A percentile compares a stretch with the other conserved stretches of the same genome.
Conservation (phyloP, 2,888 invertebrate species). For the Rhorus exstirpatorius region DNA sequence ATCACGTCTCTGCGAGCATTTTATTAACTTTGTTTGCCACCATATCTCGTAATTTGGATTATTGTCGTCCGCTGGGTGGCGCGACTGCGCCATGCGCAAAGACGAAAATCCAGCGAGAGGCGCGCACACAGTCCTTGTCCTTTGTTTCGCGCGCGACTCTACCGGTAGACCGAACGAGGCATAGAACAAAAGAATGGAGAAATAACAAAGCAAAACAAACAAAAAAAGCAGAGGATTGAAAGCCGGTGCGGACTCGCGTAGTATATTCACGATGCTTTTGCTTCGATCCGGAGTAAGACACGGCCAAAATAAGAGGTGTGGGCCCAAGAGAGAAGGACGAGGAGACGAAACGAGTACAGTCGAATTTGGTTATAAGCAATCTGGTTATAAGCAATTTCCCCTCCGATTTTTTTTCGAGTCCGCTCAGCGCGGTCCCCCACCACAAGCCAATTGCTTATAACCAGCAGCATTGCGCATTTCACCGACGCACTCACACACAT, state of each 20-base stretch:
- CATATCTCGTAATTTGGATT: not conserved
- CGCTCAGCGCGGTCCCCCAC: too few relatives aligned
- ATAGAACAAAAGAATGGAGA: not conserved
- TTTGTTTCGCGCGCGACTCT: slow-evolving; percentile 34
- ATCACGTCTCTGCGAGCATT: not conserved
- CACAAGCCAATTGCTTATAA: too few relatives aligned
- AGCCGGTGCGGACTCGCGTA: not conserved
- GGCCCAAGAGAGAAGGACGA: not conserved
- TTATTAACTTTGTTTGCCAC: not conserved
- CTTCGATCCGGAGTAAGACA: not conserved
- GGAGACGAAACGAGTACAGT: slow-evolving; percentile 13
- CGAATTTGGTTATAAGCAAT: too few relatives aligned
- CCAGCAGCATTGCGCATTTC: too few relatives aligned
- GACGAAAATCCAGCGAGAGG: slow-evolving; percentile 9
- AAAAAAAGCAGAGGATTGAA: not conserved
- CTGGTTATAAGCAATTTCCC: too few relatives aligned
- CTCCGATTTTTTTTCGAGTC: too few relatives aligned
- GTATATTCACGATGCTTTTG: too few relatives aligned
- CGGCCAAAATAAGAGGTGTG: not conserved
- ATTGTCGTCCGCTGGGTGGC: slow-evolving; percentile 9
- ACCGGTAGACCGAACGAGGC: not conserved
- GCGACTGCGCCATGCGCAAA: not conserved
- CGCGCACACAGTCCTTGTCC: not conserved
- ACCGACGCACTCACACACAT: too few relatives aligned
- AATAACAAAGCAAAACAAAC: too few relatives aligned